Conservation (phyloP, 2,797 vertebrate species). For the Eurystomus glaucurus region DNA sequence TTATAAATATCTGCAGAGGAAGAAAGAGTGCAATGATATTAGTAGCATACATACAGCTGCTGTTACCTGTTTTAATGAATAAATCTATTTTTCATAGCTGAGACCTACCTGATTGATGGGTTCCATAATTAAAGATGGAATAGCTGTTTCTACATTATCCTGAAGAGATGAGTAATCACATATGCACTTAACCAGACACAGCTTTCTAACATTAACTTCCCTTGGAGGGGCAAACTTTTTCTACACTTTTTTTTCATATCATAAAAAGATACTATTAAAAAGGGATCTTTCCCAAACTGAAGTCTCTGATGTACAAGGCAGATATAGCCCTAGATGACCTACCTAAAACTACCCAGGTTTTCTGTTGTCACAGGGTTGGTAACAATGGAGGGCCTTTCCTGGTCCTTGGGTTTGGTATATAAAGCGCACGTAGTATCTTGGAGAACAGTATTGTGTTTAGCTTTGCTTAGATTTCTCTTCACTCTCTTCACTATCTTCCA, state of each 20-base stretch:
- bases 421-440: background rate
- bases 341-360: background rate
- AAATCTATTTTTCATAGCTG: background rate
- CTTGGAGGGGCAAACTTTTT: background rate
- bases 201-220: background rate
- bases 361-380: fast-evolving
- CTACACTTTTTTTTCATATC: background rate
- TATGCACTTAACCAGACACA: background rate
- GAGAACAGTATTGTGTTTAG: background rate
- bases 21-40: background rate
- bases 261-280: background rate
- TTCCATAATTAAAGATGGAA: background rate
- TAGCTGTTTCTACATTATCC: background rate
- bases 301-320: background rate
- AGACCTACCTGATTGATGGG: background rate
- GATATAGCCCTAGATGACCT: background rate
- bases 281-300: background rate
- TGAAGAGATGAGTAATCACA: background rate
- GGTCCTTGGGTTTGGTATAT: background rate
- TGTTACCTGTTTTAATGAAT: background rate
- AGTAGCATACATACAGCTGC: background rate
- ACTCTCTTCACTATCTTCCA: too few relatives aligned
- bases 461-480: background rate
- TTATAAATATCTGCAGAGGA: constrained; percentile 89
- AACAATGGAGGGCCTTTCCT: fast-evolving